Percentiles rank a stretch among this genome's conserved stretches.
Evolutionary conservation across 2,888 invertebrate genomes (phyloP).

Genomic region (Trilocha varians): DNA sequence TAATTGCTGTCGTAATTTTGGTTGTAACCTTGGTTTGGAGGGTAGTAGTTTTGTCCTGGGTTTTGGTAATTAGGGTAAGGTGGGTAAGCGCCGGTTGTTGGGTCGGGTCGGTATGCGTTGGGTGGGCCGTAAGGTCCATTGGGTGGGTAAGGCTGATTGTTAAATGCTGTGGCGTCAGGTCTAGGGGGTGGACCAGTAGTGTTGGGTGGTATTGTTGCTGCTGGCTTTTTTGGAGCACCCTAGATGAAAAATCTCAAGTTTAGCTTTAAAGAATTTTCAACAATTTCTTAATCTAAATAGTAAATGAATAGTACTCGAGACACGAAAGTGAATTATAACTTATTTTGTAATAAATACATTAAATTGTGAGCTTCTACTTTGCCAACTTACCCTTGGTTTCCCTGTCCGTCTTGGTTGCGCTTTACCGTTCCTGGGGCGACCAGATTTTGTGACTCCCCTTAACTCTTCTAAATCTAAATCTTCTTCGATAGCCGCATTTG

Average conservation of each 20-base stretch:
- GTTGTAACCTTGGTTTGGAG: conserved; percentile 63
- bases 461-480: conserved; percentile 89
- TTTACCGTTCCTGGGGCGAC: conserved; percentile 41
- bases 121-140: conserved; percentile 47
- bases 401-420: conserved; percentile 28
- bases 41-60: conserved; percentile 49
- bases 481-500: conserved; percentile 78
- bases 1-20: conserved; percentile 57
- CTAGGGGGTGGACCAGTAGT: conserved; percentile 36
- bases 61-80: conserved; percentile 58
- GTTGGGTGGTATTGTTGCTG: conserved; percentile 66
- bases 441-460: conserved; percentile 65
- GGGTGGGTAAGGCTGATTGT: conserved; percentile 39
- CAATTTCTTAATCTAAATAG: background rate
- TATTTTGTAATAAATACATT: background rate
- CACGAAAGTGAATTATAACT: background rate
- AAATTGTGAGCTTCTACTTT: background rate
- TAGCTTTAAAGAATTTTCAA: background rate
- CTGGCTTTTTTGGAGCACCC: conserved; percentile 63
- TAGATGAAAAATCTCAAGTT: conserved; percentile 23
- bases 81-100: conserved; percentile 48
- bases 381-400: conserved; percentile 38
- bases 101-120: conserved; percentile 40
- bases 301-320: too few species aligned
- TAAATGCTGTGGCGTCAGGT: conserved; percentile 32